Conservation (phyloP, 2,797 vertebrate species). For the Notolepis coatsorum region DNA sequence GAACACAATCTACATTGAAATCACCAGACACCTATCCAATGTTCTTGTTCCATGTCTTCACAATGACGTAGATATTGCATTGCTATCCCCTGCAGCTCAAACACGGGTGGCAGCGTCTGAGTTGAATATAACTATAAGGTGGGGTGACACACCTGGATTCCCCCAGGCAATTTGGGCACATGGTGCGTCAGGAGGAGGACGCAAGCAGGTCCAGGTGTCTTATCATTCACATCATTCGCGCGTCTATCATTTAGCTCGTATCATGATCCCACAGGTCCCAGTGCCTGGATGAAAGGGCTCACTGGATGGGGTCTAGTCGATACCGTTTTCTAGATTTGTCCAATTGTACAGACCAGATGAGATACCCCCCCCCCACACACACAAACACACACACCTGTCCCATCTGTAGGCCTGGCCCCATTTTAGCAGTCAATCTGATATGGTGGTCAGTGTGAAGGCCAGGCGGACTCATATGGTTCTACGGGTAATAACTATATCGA, state of each 20-base stretch:
- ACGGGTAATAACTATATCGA: slow-evolving; percentile 31
- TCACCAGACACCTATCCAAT: too few relatives aligned
- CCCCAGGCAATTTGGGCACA: background rate
- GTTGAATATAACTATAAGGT: background rate
- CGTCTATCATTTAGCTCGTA: slow-evolving; percentile 40
- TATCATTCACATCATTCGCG: slow-evolving; percentile 17
- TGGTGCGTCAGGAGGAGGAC: slow-evolving; percentile 15
- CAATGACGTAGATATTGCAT: slow-evolving; percentile 17
- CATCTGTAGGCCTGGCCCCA: slow-evolving; percentile 50
- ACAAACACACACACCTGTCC: too few relatives aligned
- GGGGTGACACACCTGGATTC: background rate
- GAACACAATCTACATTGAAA: background rate
- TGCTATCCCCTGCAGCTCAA: slow-evolving; percentile 20
- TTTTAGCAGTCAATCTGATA: slow-evolving; percentile 26
- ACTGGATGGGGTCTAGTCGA: slow-evolving; percentile 13
- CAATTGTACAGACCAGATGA: slow-evolving; percentile 28
- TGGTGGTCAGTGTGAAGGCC: slow-evolving; percentile 25
- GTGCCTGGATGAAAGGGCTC: background rate
- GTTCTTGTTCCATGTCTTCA: background rate
- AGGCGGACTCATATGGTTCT: slow-evolving; percentile 42
- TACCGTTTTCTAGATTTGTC: slow-evolving; percentile 32
- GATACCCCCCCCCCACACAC: slow-evolving; percentile 39
- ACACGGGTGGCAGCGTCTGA: background rate
- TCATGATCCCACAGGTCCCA: slow-evolving; percentile 14
- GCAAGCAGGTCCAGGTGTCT: slow-evolving; percentile 11